phyloP scores from a whole-genome alignment of 2,888 invertebrate genomes.

The Branchipolynoe longqiensis region DNA sequence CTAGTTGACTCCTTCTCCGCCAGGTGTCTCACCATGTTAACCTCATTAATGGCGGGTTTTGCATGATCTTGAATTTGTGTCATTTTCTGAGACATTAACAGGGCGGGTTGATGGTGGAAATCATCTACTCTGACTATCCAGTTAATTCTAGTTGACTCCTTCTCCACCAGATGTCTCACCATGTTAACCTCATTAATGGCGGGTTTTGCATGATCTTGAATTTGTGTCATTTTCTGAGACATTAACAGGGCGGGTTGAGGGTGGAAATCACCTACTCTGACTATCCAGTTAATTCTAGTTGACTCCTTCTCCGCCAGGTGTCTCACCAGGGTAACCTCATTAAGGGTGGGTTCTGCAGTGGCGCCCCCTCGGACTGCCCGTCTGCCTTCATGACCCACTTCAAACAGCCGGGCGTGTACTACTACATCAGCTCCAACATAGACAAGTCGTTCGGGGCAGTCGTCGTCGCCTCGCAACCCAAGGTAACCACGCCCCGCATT shows the following conservation, averaged over 20 bases:
- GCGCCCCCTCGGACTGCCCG: conserved; percentile 78
- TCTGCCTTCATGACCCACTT: conserved; percentile 82
- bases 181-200: conserved; percentile 76
- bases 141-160: neutral
- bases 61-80: too few relatives aligned
- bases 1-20: too few relatives aligned
- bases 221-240: too few relatives aligned
- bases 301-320: conserved; percentile 71
- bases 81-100: too few relatives aligned
- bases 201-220: conserved; percentile 81
- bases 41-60: too few relatives aligned
- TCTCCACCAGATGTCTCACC: conserved; percentile 77
- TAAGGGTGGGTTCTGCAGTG: conserved; percentile 80
- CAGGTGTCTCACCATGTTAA: too few relatives aligned
- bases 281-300: too few relatives aligned
- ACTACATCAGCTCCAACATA: conserved; percentile 77
- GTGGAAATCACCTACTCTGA: too few relatives aligned
- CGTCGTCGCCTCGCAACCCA: conserved; percentile 79
- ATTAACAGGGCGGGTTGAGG: too few relatives aligned
- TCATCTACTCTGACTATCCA: too few relatives aligned
- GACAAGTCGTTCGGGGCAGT: conserved; percentile 80
- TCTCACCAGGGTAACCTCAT: conserved; percentile 79
- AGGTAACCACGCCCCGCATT: conserved; percentile 73
- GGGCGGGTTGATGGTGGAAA: too few relatives aligned
- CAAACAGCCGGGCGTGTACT: conserved; percentile 78